Base-by-base conservation (phyloP, 2,888 invertebrate genomes). In the Alviniconcha strummeri region DNA sequence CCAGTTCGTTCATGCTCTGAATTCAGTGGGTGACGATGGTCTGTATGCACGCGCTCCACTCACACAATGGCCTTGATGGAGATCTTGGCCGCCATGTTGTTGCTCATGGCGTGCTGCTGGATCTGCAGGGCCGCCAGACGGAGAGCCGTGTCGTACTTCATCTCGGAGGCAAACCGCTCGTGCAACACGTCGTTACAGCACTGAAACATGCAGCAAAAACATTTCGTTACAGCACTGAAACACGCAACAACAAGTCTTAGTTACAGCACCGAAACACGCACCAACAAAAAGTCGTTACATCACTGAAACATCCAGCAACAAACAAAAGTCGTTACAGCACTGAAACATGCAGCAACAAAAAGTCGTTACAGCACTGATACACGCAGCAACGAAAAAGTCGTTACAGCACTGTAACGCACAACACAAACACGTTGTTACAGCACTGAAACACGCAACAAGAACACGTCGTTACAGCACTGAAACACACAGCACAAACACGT, bases 151-250 rank as follows among this genome's bases (percentile, higher is more conserved):
- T 98, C 98, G 74, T 97, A 97, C 91, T 96, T 96, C 88, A 98
- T 95, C 92, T 98, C 98, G 0, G 97, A 97, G 0, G 97, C 96
- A 93, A 97, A 98, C 85, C 98, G 94, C 91, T 98, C 98, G 92
- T 97, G 97, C 0, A 97, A 96, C 17, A 98, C 97, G 94, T 98
- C 98, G 93, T 98, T 98, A 93, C 98, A 97, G 94, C 98, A 97
- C 95, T 95, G 94, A n/a, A 76, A 82, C 11, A 13, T 60, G 8
- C 60, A 19, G 8, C 9, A n/a, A 19, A 74, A 52, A 77, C 52
- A 69, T 69, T 1, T 15, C 17, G 69, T 69, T 17, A 36, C 36
- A 36, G 36, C 36, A 36, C 36, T 36, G 36, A 36, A 36, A 36
- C 15, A 64, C 36, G 36, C 36, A 36, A 36, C 64, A 8, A 19